These are phyloP conservation scores for Potorous gilbertii DNA, from an alignment of 2,797 vertebrate species.

Conservation along the genomic window DNA sequence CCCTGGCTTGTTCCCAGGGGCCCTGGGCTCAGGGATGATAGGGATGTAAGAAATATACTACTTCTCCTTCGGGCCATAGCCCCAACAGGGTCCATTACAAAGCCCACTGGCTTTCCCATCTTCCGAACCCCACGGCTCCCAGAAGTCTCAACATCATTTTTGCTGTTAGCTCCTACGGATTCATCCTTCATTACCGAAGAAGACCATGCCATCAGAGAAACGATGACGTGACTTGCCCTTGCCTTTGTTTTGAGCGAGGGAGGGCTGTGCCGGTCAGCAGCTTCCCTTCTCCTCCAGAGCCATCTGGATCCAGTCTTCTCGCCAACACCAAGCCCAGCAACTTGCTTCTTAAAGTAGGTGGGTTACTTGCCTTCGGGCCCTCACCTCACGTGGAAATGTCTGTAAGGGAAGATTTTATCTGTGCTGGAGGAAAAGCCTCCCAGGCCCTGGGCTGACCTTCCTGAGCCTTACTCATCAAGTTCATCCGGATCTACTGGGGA, in stretches of 20 bases:
- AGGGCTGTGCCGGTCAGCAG: too few species aligned
- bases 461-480: not conserved
- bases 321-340: not conserved
- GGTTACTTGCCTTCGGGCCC: not conserved
- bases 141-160: not conserved
- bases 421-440: not conserved
- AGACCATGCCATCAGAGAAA: too few species aligned
- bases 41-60: not conserved
- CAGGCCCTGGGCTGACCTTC: not conserved
- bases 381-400: not conserved
- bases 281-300: too few species aligned
- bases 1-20: not conserved
- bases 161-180: not conserved
- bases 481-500: not conserved
- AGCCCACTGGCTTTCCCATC: not conserved
- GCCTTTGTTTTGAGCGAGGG: too few species aligned
- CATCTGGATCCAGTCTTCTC: not conserved
- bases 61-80: not conserved
- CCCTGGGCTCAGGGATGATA: not conserved
- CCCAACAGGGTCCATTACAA: not conserved
- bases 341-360: not conserved
- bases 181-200: too few species aligned
- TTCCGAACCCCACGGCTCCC: not conserved
- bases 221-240: too few species aligned
- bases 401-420: not conserved